phyloP scores from a whole-genome alignment of 2,888 invertebrate species.

The Dusona sp. region DNA sequence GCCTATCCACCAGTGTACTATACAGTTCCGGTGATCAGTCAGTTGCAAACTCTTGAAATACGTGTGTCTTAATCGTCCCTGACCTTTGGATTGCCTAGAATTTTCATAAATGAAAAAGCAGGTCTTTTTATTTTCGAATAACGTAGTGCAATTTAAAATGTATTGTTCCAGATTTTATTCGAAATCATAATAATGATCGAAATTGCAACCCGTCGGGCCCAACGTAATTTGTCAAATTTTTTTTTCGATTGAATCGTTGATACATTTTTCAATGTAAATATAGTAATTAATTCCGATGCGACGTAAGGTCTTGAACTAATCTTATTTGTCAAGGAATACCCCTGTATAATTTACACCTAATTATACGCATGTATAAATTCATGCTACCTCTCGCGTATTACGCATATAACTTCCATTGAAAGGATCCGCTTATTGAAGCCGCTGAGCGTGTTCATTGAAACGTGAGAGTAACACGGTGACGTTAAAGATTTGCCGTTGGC shows the following conservation, averaged over 20 bases:
- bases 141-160: neutral
- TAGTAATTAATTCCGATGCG: neutral
- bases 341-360: constrained; percentile 21
- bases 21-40: constrained; percentile 13
- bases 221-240: neutral
- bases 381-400: constrained; percentile 29
- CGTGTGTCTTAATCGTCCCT: neutral
- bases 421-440: constrained; percentile 17
- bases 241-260: neutral
- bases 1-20: neutral
- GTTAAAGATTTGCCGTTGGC: constrained; percentile 55
- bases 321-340: neutral
- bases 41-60: constrained; percentile 20
- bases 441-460: constrained; percentile 59
- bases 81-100: neutral
- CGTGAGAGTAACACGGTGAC: constrained; percentile 51
- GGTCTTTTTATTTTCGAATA: neutral
- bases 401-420: constrained; percentile 58
- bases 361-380: constrained; percentile 18
- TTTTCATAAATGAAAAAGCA: neutral
- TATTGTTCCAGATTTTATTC: neutral
- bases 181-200: neutral
- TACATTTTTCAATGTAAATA: neutral
- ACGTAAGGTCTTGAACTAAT: neutral
- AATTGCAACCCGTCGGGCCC: neutral